These are phyloP conservation scores for Elymnias hypermnestra DNA, from an alignment of 1,140 invertebrate genomes.

Conservation along the genomic window DNA sequence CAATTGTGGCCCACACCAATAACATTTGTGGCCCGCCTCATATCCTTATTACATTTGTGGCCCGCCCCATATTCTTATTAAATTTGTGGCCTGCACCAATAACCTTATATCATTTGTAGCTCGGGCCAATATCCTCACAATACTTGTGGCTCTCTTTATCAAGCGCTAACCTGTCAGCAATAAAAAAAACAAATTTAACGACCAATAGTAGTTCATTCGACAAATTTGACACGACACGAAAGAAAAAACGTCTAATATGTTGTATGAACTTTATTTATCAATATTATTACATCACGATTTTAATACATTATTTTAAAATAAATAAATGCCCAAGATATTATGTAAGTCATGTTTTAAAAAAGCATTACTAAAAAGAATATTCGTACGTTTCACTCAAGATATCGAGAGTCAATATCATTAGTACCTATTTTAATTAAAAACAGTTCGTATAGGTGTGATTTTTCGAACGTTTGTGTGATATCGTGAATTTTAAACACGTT, in stretches of 20 bases:
- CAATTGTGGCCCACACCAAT: too few species aligned
- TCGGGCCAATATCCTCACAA: too few species aligned
- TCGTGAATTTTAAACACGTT: background rate
- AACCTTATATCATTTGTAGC: too few species aligned
- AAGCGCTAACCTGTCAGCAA: too few species aligned
- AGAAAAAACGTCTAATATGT: slow-evolving; percentile 9
- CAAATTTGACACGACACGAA: too few species aligned
- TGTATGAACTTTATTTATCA: slow-evolving; percentile 65
- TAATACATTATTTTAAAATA: slow-evolving; percentile 64
- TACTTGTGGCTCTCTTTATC: too few species aligned
- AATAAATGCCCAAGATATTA: slow-evolving; percentile 62
- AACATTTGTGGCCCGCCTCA: too few species aligned
- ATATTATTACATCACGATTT: slow-evolving; percentile 68
- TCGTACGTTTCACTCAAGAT: slow-evolving; percentile 11
- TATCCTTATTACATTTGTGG: too few species aligned
- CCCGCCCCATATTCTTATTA: too few species aligned
- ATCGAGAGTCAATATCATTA: background rate
- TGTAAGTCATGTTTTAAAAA: slow-evolving; percentile 48
- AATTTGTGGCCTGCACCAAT: too few species aligned
- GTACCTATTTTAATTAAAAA: background rate
- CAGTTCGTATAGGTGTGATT: background rate
- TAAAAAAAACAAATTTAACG: too few species aligned
- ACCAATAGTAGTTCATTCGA: too few species aligned
- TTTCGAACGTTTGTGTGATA: background rate
- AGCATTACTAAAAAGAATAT: slow-evolving; percentile 46